These are phyloP conservation scores for Aromia moschata DNA, from an alignment of 2,888 invertebrate species.

Conservation along the genomic window DNA sequence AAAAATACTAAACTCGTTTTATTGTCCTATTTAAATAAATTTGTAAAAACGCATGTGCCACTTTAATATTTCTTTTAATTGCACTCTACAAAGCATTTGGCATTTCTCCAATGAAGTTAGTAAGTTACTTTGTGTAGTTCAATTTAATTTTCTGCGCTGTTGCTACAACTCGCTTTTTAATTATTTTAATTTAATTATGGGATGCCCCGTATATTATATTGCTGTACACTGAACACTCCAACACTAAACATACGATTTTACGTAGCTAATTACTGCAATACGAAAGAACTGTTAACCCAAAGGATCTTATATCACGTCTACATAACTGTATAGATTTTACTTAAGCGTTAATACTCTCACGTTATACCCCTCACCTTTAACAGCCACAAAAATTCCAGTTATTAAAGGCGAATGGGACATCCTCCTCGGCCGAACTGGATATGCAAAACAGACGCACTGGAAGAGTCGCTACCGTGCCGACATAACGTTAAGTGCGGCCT, in stretches of 20 bases:
- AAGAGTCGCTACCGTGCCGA: background rate
- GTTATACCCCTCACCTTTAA: background rate
- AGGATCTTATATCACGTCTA: background rate
- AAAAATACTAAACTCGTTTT: too few relatives aligned
- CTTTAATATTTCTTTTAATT: too few relatives aligned
- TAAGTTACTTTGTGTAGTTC: too few relatives aligned
- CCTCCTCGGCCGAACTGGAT: background rate
- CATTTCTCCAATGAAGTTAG: too few relatives aligned
- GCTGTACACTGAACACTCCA: too few relatives aligned
- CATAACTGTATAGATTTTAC: background rate
- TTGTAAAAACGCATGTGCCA: too few relatives aligned
- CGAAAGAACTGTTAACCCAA: background rate
- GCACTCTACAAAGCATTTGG: too few relatives aligned
- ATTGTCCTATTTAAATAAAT: too few relatives aligned
- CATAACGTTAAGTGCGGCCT: slow-evolving; percentile 6
- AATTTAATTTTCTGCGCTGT: too few relatives aligned
- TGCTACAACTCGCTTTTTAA: too few relatives aligned
- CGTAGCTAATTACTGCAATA: background rate
- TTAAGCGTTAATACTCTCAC: background rate
- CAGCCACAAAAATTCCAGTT: background rate
- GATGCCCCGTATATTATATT: too few relatives aligned
- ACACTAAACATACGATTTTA: background rate
- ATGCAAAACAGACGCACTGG: slow-evolving; percentile 2
- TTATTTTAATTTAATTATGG: too few relatives aligned
- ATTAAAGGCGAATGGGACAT: background rate